A percentile compares a stretch with the other conserved stretches of the same genome.
These are phyloP conservation scores for Achatina immaculata DNA, from an alignment of 1,140 invertebrate species.

Conservation along the genomic window DNA sequence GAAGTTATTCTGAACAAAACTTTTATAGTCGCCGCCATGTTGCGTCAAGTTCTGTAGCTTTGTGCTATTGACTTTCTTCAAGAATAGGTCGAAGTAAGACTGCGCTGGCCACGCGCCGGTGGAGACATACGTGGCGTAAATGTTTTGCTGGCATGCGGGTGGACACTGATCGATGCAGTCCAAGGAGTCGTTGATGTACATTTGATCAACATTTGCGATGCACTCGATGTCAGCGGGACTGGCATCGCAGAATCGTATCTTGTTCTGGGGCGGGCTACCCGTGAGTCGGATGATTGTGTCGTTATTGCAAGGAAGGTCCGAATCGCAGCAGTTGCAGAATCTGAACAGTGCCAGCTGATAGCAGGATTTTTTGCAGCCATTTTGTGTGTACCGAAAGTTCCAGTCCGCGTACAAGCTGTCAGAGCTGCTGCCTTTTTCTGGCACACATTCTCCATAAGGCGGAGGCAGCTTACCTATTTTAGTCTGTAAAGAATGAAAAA, in stretches of 20 bases:
- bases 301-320: neutral
- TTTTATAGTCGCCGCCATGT: neutral
- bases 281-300: neutral
- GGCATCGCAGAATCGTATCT: neutral
- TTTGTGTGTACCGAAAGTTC: neutral
- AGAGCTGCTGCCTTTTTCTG: neutral
- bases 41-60: neutral
- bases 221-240: neutral
- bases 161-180: neutral
- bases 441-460: neutral
- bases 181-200: neutral
- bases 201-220: neutral
- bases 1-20: neutral
- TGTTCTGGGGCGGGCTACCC: neutral
- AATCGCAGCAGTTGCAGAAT: slow-evolving; percentile 8
- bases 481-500: neutral
- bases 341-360: neutral
- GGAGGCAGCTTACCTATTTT: neutral
- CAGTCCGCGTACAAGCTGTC: neutral
- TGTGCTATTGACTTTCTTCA: neutral
- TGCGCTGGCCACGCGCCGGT: neutral
- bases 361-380: slow-evolving; percentile 25
- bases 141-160: neutral
- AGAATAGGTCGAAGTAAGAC: neutral
- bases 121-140: neutral